phyloP scores from a whole-genome alignment of 2,113 vertebrate genomes.

The Zingel zingel region DNA sequence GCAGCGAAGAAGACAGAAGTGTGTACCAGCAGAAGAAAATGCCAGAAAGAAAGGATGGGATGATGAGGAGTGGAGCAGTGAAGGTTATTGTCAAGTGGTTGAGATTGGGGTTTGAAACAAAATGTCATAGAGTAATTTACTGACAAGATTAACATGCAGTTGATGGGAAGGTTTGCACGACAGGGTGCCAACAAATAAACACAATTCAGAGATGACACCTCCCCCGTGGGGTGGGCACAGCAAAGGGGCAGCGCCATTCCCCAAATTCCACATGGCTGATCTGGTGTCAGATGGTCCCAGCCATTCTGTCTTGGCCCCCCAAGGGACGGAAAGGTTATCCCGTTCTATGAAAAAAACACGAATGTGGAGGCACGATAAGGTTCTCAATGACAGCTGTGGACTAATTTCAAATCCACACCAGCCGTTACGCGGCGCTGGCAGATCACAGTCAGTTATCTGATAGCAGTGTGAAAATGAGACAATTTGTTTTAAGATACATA shows the following conservation, averaged over 20 bases:
- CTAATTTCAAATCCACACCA: constrained; percentile 78
- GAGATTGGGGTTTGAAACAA: constrained; percentile 42
- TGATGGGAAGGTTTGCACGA: constrained; percentile 92
- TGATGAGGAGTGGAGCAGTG: constrained; percentile 38
- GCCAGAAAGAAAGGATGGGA: constrained; percentile 10
- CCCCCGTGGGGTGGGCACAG: constrained; percentile 46
- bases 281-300: constrained; percentile 80
- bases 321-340: constrained; percentile 77
- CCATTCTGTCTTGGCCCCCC: constrained; percentile 59
- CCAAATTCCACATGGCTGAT: constrained; percentile 84
- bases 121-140: constrained; percentile 82
- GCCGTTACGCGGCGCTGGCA: constrained; percentile 59
- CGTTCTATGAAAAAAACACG: constrained; percentile 77
- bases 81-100: constrained; percentile 57
- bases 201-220: constrained; percentile 90
- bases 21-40: constrained; percentile 1
- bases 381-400: constrained; percentile 78
- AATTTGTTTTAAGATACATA: constrained; percentile 70
- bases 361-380: constrained; percentile 67
- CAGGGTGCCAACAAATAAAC: constrained; percentile 97
- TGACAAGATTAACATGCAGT: constrained; percentile 96
- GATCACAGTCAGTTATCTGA: constrained; percentile 71
- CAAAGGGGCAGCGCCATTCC: constrained; percentile 76
- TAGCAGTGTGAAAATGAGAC: constrained; percentile 80
- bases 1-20: neutral